Evolutionary conservation across 2,888 invertebrate genomes (phyloP), one percentile per base, ranked within the genome.

Genomic region (Watsonalla binaria): DNA sequence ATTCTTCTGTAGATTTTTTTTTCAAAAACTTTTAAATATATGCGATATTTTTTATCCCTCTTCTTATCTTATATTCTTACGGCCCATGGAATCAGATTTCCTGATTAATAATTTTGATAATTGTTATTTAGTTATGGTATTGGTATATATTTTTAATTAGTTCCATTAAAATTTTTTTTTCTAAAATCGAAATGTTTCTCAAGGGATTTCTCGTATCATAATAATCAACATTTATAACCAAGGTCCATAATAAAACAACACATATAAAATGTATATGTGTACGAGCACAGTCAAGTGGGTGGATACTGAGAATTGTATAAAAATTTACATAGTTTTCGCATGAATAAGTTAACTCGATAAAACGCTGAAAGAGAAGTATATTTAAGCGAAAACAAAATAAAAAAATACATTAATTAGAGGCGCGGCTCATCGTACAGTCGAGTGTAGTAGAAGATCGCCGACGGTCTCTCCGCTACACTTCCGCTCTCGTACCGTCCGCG

Each of bases 401-500:
- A 60, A 65, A 68, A 65, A 48, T 53, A 45, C 52, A 66, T 71
- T 71, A 63, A 61, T 68, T 54, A 58, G 56, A 50, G 53, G 45
- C 51, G 45, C 51, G 53, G 55, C 57, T 57, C 59, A 70, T 72
- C 70, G 65, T 70, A 54, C 58, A 51, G 45, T 57, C 52, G 56
- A 59, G 58, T 54, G 13, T 34, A n/a, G 47, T 33, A n/a, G 47
- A 13, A 35, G 35, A 35, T 35, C 48, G 48, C n/a, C 37, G 48
- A 48, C 48, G 13, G 37, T 62, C 65, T 60, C 68, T 65, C 68
- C 66, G 68, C 75, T 70, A 72, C 76, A 76, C 78, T 84, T 81
- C 82, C 79, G 76, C 72, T 70, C 70, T 68, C 68, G 70, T 72
- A 75, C 69, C 80, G 77, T 78, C 70, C 72, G 66, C 74, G 76